Evolutionary conservation across 2,888 invertebrate species (phyloP), one percentile per base, ranked within the genome.

Genomic region (Xiphydria camelus): DNA sequence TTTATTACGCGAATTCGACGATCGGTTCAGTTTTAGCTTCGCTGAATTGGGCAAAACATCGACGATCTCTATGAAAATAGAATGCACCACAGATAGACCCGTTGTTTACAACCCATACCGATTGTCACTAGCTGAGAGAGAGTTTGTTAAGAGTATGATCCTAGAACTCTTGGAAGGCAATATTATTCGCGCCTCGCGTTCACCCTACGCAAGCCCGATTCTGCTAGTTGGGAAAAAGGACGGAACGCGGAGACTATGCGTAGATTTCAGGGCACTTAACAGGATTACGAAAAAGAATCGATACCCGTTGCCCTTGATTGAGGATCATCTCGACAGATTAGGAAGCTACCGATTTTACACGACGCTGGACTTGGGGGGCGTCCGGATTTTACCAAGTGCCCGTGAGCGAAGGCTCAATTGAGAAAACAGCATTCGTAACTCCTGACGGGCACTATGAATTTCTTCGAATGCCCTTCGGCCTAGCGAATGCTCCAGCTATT

Each of bases 371-470:
- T 46, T 70, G 10, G 57, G 55, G 35, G 58, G 56, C 48, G n/a
- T n/a, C n/a, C n/a, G 66, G 55, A 1, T 70, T 64, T 35, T 51
- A 65, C 36, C 66, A 68, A 29, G 52, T 68, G 9, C 31, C 33
- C n/a, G 21, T 69, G 15, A 46, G 53, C 0, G 45, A 59, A 44
- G 45, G 55, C 7, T 62, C 61, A 3, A 45, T 55, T 3, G 52
- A 63, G 43, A 59, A 61, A 22, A 68, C 66, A 2, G 57, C 66
- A 1, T 70, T 71, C 49, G 48, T 61, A 4, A 63, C 60, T 1
- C 59, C 55, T 7, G n/a, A n/a, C n/a, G n/a, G 64, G 1, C 65
- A 68, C 33, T 68, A 33, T 39, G 64, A 68, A 48, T 70, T 52
- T 51, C 18, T 50, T n/a, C 51, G 50, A 43, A 64, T 66, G 61